phyloP scores from a whole-genome alignment of 2,113 vertebrate species.

The Nansenia antarctica region DNA sequence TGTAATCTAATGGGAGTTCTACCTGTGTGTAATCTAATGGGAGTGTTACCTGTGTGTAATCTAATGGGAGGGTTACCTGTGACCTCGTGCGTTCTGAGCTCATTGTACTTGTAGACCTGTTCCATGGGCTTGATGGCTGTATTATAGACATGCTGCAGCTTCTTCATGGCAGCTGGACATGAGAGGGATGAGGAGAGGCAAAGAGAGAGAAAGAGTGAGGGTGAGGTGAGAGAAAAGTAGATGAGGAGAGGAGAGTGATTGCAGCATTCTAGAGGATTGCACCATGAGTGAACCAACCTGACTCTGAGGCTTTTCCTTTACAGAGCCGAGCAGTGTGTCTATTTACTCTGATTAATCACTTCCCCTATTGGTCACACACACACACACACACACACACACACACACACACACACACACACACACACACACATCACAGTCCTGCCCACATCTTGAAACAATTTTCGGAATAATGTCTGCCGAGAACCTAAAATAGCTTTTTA shows the following conservation, averaged over 20 bases:
- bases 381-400: conserved; percentile 11
- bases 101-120: conserved; percentile 92
- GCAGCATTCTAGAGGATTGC: background rate
- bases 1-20: no score
- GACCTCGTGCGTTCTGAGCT: conserved; percentile 94
- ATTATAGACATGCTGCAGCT: conserved; percentile 90
- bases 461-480: conserved; percentile 47
- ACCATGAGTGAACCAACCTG: conserved; percentile 10
- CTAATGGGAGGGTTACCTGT: conserved; percentile 83
- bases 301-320: conserved; percentile 40
- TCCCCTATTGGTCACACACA: conserved; percentile 15
- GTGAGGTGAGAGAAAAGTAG: background rate
- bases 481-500: conserved; percentile 32
- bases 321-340: conserved; percentile 26
- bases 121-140: conserved; percentile 92
- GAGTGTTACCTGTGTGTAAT: no score
- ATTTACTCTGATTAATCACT: conserved; percentile 56
- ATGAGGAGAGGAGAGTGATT: background rate
- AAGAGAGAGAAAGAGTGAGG: background rate
- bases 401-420: conserved; percentile 7
- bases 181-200: conserved; percentile 3
- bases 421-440: conserved; percentile 2
- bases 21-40: no score
- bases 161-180: conserved; percentile 82
- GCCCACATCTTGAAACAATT: conserved; percentile 62